phyloP scores from a whole-genome alignment of 2,797 vertebrate species.

The Squalus acanthias region DNA sequence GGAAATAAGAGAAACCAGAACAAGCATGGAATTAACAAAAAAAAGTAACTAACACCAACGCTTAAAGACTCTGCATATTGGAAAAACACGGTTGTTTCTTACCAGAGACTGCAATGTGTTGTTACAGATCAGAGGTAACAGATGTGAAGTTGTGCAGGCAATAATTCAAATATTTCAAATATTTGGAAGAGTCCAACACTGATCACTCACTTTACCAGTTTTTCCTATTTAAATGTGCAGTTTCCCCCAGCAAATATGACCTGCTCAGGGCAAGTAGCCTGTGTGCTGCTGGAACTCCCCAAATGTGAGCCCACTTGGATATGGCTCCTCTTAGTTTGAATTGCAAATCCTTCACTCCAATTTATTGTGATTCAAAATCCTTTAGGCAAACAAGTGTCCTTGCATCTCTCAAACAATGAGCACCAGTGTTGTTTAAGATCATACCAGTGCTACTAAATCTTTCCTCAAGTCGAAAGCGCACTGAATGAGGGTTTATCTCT shows the following conservation, averaged over 20 bases:
- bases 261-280: background rate
- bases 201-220: background rate
- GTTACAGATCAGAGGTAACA: background rate
- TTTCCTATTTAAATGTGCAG: background rate
- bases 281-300: background rate
- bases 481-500: conserved; percentile 52
- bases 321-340: background rate
- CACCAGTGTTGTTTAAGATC: conserved; percentile 56
- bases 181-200: background rate
- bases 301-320: background rate
- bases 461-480: conserved; percentile 47
- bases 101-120: background rate
- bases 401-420: conserved; percentile 51
- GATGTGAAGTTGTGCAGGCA: background rate
- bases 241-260: background rate
- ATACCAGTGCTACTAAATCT: conserved; percentile 50
- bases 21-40: background rate
- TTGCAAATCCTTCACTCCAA: background rate
- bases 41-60: background rate
- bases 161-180: conserved; percentile 2
- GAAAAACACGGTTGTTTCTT: background rate
- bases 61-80: background rate
- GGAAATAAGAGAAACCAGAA: background rate
- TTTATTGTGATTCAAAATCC: background rate
- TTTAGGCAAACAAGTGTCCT: background rate